These are phyloP conservation scores for Ptycholaimellus sp. DNA, from an alignment of 2,888 invertebrate genomes.

Conservation along the genomic window DNA sequence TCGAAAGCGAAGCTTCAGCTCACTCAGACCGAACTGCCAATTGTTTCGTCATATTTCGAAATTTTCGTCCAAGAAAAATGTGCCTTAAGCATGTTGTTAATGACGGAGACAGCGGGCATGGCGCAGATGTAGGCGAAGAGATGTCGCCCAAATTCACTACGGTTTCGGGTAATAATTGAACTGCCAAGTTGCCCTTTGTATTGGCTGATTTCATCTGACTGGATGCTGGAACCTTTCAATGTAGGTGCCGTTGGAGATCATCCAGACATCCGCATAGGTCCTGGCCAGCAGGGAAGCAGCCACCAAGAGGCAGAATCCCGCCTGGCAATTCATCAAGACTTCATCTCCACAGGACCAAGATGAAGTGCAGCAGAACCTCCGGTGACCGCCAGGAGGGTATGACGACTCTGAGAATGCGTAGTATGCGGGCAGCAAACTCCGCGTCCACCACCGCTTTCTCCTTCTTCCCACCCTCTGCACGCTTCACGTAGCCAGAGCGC, in stretches of 20 bases:
- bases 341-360: too few relatives aligned
- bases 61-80: constrained; percentile 1
- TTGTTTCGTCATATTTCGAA: constrained; percentile 4
- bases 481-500: too few relatives aligned
- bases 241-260: constrained; percentile 74
- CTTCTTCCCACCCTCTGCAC: too few relatives aligned
- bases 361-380: too few relatives aligned
- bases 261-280: constrained; percentile 85
- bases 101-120: constrained; percentile 71
- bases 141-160: constrained; percentile 44
- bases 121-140: constrained; percentile 53
- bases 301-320: constrained; percentile 26
- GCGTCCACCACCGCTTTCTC: constrained; percentile 26
- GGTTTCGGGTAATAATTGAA: constrained; percentile 39
- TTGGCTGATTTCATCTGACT: background rate
- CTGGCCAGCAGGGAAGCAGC: constrained; percentile 58
- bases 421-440: constrained; percentile 16
- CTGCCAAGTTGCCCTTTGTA: background rate
- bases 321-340: constrained; percentile 2
- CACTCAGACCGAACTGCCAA: constrained; percentile 61
- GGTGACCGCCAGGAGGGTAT: constrained; percentile 8
- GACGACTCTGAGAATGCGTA: constrained; percentile 4
- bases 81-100: constrained; percentile 71
- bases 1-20: constrained; percentile 65
- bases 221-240: constrained; percentile 46